Evolutionary conservation across 35 echinoderm and acorn worm genomes (phyloP).

Genomic region (Strongylocentrotus purpuratus): DNA sequence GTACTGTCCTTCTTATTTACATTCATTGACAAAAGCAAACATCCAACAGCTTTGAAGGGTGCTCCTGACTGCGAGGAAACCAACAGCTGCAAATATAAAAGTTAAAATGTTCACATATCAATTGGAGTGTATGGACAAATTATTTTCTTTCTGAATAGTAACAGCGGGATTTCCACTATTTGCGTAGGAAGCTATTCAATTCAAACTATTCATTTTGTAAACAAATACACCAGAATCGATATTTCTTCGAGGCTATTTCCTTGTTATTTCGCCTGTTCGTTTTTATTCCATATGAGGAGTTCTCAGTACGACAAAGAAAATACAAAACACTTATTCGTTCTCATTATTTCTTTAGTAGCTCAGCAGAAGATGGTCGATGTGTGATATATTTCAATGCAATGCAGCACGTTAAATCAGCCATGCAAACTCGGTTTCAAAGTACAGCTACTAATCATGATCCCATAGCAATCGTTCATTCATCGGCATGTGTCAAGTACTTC

Average conservation of each 20-base stretch:
- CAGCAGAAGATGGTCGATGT: too few species aligned
- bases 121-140: not conserved
- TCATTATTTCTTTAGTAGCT: too few species aligned
- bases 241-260: not conserved
- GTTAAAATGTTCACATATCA: not conserved
- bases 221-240: not conserved
- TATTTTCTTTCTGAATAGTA: not conserved
- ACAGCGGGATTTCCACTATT: not conserved
- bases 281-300: not conserved
- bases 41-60: not conserved
- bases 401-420: too few species aligned
- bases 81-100: not conserved
- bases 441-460: too few species aligned
- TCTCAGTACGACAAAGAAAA: too few species aligned
- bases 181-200: not conserved
- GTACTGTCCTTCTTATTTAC: not conserved
- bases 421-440: too few species aligned
- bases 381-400: too few species aligned
- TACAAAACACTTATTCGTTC: too few species aligned
- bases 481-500: too few species aligned
- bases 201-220: not conserved
- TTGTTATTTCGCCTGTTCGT: not conserved
- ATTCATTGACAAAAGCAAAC: not conserved
- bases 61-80: not conserved
- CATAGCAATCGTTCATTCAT: too few species aligned